phyloP scores from a whole-genome alignment of 2,113 vertebrate genomes.

The Nipponia nippon region DNA sequence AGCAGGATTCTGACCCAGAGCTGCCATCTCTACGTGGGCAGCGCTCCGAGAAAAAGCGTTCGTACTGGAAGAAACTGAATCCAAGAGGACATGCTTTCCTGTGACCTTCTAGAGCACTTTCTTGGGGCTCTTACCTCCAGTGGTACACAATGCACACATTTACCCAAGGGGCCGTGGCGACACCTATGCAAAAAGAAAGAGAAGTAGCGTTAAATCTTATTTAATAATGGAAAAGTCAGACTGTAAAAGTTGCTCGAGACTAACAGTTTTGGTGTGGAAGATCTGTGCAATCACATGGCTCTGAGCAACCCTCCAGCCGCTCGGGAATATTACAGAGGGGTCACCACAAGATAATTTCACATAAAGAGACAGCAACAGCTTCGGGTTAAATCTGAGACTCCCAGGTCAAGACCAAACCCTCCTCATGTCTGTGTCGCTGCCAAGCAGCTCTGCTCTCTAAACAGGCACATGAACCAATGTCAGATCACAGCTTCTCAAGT shows the following conservation, averaged over 20 bases:
- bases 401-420: neutral
- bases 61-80: neutral
- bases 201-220: neutral
- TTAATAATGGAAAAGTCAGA: neutral
- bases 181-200: conserved; percentile 77
- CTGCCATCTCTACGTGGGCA: neutral
- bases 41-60: neutral
- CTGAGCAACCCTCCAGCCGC: neutral
- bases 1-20: neutral
- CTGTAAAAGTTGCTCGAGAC: neutral
- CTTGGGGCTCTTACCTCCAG: conserved; percentile 85
- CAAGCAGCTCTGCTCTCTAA: neutral
- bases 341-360: neutral
- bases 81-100: neutral
- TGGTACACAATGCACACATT: conserved; percentile 96
- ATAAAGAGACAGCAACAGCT: neutral
- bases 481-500: neutral
- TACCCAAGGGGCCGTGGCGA: conserved; percentile 91
- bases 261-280: neutral
- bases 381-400: neutral
- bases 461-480: neutral
- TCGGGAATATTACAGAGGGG: neutral
- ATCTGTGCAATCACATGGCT: accelerated
- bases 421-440: accelerated
- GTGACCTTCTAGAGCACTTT: neutral